Base-by-base conservation (phyloP, 2,113 vertebrate species). In the Phaethornis superciliosus region DNA sequence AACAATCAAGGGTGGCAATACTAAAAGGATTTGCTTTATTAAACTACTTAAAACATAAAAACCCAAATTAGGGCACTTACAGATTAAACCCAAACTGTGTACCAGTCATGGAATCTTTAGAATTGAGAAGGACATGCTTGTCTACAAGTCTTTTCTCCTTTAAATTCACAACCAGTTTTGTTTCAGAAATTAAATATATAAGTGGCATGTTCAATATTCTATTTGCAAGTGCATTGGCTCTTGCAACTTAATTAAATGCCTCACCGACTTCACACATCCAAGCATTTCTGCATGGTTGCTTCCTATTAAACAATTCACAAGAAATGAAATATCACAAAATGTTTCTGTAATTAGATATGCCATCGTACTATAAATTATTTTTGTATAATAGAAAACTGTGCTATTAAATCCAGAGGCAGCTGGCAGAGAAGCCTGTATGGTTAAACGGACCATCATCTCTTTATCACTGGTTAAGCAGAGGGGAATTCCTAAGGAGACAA, bases 401-500 rank as follows among this genome's bases (percentile, higher is more conserved):
- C 67, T 93, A 92, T 87, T 81, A 94, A 96, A 93, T 30, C 67
- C 17, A 69, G 67, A 93, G 32, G 72, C 92, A 96, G 92, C 93
- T 93, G 89, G 79, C 44, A 55, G 67, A 84, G 63, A 71, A 75
- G 90, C 40, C 72, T 79, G 65, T 93, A 28, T 70, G 63, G 93
- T 84, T 95, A 96, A 97, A 92, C 9, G 11, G 69, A 71, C 60
- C 52, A 72, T 86, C 88, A 78, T 85, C 62, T 87, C 81, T 86
- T 91, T 81, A 89, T 88, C 85, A 33, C 52, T 70, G 59, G 74
- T 70, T 82, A 91, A 95, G 88, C 62, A 89, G 84, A 84, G n/a
- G 19, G 79, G 82, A 96, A 95, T 94, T 97, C 85, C 92, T 80
- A 52, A 89, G 80, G 65, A 95, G 72, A 82, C 64, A 91, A 93